Conservation (phyloP, 2,888 invertebrate species). For the Stenichneumon culpator region DNA sequence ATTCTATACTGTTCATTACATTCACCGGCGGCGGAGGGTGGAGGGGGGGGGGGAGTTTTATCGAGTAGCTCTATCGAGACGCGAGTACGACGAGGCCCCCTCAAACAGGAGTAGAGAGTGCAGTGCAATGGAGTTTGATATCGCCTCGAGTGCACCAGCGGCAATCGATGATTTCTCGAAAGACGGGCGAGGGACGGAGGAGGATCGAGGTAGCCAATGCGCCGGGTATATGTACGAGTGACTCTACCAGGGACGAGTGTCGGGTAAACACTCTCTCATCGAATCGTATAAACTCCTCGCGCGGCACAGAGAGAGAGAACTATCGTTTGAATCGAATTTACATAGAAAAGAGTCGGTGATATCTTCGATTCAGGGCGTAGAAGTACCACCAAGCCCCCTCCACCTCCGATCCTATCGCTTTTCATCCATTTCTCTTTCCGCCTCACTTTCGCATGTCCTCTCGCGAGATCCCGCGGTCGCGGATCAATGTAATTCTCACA, state of each 20-base stretch:
- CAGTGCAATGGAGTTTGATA: conserved; percentile 43
- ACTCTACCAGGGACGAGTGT: conserved; percentile 56
- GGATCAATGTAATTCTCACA: not conserved
- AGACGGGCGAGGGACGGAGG: conserved; percentile 38
- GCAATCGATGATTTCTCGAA: conserved; percentile 65
- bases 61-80: conserved; percentile 61
- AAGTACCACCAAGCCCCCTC: conserved; percentile 22
- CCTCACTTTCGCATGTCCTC: not conserved
- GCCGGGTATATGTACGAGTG: conserved; percentile 7
- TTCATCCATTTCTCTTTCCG: conserved; percentile 23
- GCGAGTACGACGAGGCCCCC: conserved; percentile 37
- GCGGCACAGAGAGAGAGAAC: conserved; percentile 19
- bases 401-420: conserved; percentile 22
- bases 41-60: conserved; percentile 31
- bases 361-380: conserved; percentile 62
- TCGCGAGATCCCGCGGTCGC: not conserved
- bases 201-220: conserved; percentile 20
- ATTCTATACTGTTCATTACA: conserved; percentile 55
- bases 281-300: conserved; percentile 59
- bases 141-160: conserved; percentile 54
- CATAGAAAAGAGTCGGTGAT: conserved; percentile 65
- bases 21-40: conserved; percentile 34
- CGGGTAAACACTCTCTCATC: conserved; percentile 66
- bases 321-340: conserved; percentile 66
- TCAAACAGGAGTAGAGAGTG: conserved; percentile 49